Percentiles rank a stretch among this genome's conserved stretches.
phyloP scores from a whole-genome alignment of 2,888 invertebrate species.

The Ichneumon xanthorius region DNA sequence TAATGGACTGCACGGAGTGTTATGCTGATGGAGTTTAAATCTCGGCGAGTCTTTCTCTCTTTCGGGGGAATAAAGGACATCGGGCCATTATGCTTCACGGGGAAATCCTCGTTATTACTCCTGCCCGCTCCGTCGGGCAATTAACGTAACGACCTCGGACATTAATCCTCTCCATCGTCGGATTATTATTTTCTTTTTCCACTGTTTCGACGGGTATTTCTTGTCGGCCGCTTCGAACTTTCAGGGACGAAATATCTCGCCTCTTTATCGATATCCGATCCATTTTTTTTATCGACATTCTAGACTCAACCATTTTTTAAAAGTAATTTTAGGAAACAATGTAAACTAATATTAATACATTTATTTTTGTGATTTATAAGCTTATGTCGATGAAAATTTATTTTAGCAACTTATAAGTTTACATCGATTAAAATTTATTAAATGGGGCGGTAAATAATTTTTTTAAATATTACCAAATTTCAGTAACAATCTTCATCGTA shows the following conservation, averaged over 20 bases:
- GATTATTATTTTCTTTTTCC: conserved; percentile 43
- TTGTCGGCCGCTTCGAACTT: not conserved
- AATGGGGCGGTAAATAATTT: not conserved
- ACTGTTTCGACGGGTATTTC: conserved; percentile 22
- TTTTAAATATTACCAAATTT: not conserved
- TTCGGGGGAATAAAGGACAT: not conserved
- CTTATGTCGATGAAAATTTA: not conserved
- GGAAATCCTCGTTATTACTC: conserved; percentile 20
- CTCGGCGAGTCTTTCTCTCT: conserved; percentile 3
- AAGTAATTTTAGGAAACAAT: not conserved
- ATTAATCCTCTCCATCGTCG: conserved; percentile 53
- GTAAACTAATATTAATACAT: not conserved
- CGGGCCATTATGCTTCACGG: conserved; percentile 43
- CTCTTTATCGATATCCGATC: not conserved
- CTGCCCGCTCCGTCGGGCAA: conserved; percentile 29
- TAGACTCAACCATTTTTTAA: not conserved
- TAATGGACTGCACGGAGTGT: not conserved
- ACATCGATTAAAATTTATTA: not conserved
- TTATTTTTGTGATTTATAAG: not conserved
- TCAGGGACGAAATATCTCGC: conserved; percentile 11
- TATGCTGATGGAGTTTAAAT: conserved; percentile 12
- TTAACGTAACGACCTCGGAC: conserved; percentile 56
- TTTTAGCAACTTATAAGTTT: not conserved
- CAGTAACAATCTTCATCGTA: not conserved
- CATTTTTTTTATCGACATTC: conserved; percentile 18